Conservation (phyloP, 1,140 invertebrate species). For the Psix sp. region DNA sequence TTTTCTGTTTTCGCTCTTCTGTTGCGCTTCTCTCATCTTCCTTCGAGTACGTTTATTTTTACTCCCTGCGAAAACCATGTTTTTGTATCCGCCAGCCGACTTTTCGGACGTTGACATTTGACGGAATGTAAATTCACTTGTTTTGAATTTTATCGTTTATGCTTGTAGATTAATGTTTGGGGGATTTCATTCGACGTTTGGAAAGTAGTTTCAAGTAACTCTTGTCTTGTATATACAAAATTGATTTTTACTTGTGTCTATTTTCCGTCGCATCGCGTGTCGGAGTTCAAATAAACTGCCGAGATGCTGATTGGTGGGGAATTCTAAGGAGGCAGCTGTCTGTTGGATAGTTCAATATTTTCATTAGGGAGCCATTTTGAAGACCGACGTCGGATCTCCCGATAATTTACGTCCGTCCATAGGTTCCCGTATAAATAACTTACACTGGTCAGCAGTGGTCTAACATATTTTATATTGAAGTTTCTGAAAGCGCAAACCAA, state of each 20-base stretch:
- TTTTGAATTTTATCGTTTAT: no score
- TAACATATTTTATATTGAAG: constrained; percentile 18
- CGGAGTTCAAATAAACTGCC: neutral
- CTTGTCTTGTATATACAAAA: constrained; percentile 9
- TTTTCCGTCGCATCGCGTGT: constrained; percentile 27
- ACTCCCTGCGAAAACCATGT: no score
- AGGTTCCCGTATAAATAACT: constrained; percentile 23
- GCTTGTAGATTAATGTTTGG: no score
- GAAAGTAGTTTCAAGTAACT: no score
- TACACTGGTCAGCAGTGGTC: constrained; percentile 19
- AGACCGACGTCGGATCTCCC: constrained; percentile 5
- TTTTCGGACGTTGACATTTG: no score
- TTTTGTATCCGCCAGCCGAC: no score
- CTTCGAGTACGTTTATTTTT: no score
- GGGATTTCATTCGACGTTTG: no score
- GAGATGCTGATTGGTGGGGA: constrained; percentile 16
- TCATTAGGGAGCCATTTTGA: constrained; percentile 37
- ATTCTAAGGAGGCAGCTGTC: constrained; percentile 36
- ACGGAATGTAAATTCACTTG: no score
- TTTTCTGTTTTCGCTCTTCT: constrained; percentile 24
- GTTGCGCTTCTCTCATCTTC: constrained; percentile 12
- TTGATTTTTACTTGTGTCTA: constrained; percentile 12
- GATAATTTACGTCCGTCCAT: constrained; percentile 36
- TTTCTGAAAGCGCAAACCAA: constrained; percentile 15
- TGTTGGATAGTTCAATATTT: constrained; percentile 28